Base-by-base conservation (phyloP, 2,888 invertebrate genomes). In the Harpalus rufipes region DNA sequence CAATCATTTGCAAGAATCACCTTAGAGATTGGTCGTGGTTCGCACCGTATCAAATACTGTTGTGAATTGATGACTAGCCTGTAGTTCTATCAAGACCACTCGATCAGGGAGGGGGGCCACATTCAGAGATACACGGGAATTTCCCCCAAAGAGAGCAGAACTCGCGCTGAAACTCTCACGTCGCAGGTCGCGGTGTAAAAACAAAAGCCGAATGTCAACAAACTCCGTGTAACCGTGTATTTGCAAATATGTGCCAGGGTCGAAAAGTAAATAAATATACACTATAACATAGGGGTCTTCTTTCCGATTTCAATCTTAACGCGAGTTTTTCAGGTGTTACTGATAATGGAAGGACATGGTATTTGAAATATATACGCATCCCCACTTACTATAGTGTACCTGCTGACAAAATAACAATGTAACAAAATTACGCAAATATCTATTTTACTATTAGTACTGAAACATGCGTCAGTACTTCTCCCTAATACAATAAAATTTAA, bases 61-160 rank as follows among this genome's bases (percentile, higher is more conserved):
- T 58, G 76, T 76, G 59, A 61, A 83, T 83, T 76, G 83, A 83
- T 74, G 83, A 41, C 61, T 74, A 56, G 41, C 41, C 44, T 44
- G 41, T 76, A 76, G 74, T 59, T 59, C 39, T 76, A 76, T 83
- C 76, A 74, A 76, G 72, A 74, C 72, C 72, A 16, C 16, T 44
- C 72, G 44, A 18, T 7, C 41, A 14, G 72, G 18, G 72, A 41
- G 16, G 44, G 68, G 72, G 72, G 44, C 14, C 44, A 41, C 44
- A 41, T 7, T 44, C 72, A n/a, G 44, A 74, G 72, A 74, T 74
- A 74, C 72, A 44, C 72, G 72, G 72, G 72, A 74, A 74, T 74
- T 74, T 74, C 72, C 44, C 72, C 72, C 18, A 74, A 74, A 74
- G 72, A 74, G 72, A 68, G 41, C 68, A 68, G 14, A 68, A 14